Conservation (phyloP, 2,113 vertebrate genomes). For the Mystacornis crossleyi region DNA sequence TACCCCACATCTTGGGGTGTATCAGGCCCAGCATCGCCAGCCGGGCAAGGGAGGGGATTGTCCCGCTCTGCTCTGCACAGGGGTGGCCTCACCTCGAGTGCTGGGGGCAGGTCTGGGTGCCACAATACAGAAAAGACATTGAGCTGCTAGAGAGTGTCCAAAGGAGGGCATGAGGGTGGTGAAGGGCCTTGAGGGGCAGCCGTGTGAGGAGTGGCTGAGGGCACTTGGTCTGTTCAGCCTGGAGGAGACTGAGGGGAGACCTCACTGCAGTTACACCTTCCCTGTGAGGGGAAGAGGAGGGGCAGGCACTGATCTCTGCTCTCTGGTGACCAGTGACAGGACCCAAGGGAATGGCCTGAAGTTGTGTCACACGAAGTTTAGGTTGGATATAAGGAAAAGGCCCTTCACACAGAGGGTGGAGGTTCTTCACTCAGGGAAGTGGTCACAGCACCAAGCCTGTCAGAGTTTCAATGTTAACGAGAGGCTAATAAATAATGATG, state of each 20-base stretch:
- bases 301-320: background rate
- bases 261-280: background rate
- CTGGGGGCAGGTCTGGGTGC: background rate
- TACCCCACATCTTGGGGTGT: fast-evolving
- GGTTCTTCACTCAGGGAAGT: background rate
- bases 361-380: background rate
- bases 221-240: background rate
- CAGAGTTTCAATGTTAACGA: background rate
- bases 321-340: background rate
- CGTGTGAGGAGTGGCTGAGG: fast-evolving
- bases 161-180: fast-evolving
- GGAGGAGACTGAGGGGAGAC: background rate
- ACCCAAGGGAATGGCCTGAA: fast-evolving
- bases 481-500: background rate
- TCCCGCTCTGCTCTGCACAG: background rate
- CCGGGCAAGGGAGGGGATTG: fast-evolving
- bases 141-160: background rate
- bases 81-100: fast-evolving
- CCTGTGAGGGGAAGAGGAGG: fast-evolving
- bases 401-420: background rate
- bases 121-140: background rate
- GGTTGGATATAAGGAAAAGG: background rate
- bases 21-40: background rate
- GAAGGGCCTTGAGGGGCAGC: background rate
- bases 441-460: background rate